Evolutionary conservation across 1,140 invertebrate species (phyloP).

Genomic region (Oedothorax gibbosus): DNA sequence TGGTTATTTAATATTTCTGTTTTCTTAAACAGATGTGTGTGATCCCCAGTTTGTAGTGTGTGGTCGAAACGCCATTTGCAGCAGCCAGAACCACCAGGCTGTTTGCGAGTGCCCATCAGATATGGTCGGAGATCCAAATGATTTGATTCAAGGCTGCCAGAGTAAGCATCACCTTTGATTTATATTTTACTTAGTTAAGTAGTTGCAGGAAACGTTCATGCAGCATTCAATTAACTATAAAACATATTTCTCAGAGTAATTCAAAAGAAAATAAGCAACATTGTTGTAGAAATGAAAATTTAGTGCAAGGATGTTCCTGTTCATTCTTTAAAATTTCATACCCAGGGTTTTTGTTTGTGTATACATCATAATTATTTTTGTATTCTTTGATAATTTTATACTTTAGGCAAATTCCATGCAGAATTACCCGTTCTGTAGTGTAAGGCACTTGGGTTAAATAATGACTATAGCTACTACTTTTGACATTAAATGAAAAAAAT

Average conservation of each 20-base stretch:
- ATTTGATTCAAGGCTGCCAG: slow-evolving; percentile 62
- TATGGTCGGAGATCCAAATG: slow-evolving; percentile 66
- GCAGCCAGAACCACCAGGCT: slow-evolving; percentile 64
- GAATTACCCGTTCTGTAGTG: too few species aligned
- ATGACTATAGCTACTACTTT: too few species aligned
- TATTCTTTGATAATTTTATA: too few species aligned
- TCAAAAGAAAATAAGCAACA: too few species aligned
- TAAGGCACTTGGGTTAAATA: too few species aligned
- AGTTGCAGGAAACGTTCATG: not conserved
- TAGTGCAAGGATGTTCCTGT: too few species aligned
- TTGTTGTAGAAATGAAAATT: too few species aligned
- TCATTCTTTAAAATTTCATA: too few species aligned
- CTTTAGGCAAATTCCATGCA: too few species aligned
- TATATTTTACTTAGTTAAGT: not conserved
- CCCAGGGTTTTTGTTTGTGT: too few species aligned
- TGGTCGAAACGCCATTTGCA: slow-evolving; percentile 65
- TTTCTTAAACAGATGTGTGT: slow-evolving; percentile 56
- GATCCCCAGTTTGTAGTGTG: slow-evolving; percentile 61
- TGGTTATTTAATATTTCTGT: slow-evolving; percentile 10
- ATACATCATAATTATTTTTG: too few species aligned
- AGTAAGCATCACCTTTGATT: slow-evolving; percentile 45
- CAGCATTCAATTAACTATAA: not conserved
- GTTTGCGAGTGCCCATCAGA: slow-evolving; percentile 66
- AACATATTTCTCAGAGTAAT: not conserved
- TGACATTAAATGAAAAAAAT: too few species aligned